phyloP scores from a whole-genome alignment of 92 coral and sea anemone species.

The Scolanthus callimorphus region DNA sequence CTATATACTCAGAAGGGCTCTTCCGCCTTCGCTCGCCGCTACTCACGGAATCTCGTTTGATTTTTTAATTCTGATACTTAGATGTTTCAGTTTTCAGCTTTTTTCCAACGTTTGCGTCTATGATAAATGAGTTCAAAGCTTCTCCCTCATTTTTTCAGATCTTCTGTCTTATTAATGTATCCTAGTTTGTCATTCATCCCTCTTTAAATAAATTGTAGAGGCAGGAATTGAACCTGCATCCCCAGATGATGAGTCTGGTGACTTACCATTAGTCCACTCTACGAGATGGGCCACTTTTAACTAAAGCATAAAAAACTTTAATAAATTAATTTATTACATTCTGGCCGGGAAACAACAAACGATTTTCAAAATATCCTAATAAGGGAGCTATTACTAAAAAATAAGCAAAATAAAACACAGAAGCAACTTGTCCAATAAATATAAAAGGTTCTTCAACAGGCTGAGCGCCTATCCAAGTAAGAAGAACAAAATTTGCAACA shows the following conservation, averaged over 20 bases:
- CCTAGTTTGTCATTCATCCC: slow-evolving; percentile 70
- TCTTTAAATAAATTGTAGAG: slow-evolving; percentile 66
- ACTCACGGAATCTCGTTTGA: slow-evolving; percentile 86
- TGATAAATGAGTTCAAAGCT: slow-evolving; percentile 55
- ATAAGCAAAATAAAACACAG: slow-evolving; percentile 70
- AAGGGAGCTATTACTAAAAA: slow-evolving; percentile 65
- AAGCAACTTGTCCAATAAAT: slow-evolving; percentile 66
- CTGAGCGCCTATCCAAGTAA: slow-evolving; percentile 77
- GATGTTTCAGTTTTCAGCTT: slow-evolving; percentile 69
- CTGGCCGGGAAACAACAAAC: slow-evolving; percentile 30
- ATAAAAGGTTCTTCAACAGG: slow-evolving; percentile 90
- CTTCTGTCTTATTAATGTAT: slow-evolving; percentile 65
- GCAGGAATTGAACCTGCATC: slow-evolving; percentile 91
- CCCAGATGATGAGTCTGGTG: slow-evolving; percentile 87
- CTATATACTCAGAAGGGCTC: slow-evolving; percentile 61
- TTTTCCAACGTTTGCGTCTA: slow-evolving; percentile 63
- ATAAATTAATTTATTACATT: slow-evolving; percentile 17
- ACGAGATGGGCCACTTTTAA: slow-evolving; percentile 44
- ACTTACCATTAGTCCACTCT: slow-evolving; percentile 80
- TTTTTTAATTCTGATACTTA: slow-evolving; percentile 67
- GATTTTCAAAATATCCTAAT: slow-evolving; percentile 68
- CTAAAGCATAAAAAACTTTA: slow-evolving; percentile 18
- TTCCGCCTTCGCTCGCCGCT: slow-evolving; percentile 86
- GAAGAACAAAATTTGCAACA: slow-evolving; percentile 60
- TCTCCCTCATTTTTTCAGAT: slow-evolving; percentile 71